These are phyloP conservation scores for Sorex fumeus DNA, from an alignment of 2,113 vertebrate species.

Conservation along the genomic window DNA sequence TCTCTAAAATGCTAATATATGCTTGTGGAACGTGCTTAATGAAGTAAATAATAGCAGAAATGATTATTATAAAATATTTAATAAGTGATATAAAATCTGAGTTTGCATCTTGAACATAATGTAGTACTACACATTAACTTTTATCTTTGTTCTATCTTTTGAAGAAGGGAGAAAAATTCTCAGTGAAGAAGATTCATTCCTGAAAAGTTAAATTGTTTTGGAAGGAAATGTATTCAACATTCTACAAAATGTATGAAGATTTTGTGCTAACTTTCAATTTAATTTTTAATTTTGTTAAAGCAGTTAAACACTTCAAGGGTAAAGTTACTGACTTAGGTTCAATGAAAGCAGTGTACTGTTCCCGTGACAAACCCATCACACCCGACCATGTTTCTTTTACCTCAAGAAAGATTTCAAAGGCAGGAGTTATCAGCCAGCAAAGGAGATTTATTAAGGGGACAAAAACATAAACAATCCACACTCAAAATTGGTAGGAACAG, in stretches of 20 bases:
- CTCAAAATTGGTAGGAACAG: no score
- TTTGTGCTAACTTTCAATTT: constrained; percentile 43
- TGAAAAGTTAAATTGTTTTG: background rate
- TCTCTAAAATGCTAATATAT: constrained; percentile 19
- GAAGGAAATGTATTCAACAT: background rate
- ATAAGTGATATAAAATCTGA: constrained; percentile 1
- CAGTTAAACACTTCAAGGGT: background rate
- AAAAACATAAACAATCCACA: no score
- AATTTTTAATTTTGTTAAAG: constrained; percentile 42
- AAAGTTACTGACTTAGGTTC: constrained; percentile 54
- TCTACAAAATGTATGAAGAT: background rate
- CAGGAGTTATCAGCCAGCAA: no score
- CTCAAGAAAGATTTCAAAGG: no score
- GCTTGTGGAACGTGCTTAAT: constrained; percentile 6
- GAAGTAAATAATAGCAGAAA: background rate
- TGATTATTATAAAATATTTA: background rate
- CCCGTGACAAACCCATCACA: no score
- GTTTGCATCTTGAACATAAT: constrained; percentile 25
- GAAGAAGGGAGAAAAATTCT: background rate
- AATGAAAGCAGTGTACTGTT: constrained; percentile 53
- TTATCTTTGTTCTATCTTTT: background rate
- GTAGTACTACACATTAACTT: background rate
- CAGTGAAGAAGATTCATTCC: background rate
- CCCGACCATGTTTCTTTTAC: no score
- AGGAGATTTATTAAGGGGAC: no score